Percentiles rank a stretch among this genome's conserved stretches.
Evolutionary conservation across 1,140 invertebrate species (phyloP).

Genomic region (Bicyclus anynana): DNA sequence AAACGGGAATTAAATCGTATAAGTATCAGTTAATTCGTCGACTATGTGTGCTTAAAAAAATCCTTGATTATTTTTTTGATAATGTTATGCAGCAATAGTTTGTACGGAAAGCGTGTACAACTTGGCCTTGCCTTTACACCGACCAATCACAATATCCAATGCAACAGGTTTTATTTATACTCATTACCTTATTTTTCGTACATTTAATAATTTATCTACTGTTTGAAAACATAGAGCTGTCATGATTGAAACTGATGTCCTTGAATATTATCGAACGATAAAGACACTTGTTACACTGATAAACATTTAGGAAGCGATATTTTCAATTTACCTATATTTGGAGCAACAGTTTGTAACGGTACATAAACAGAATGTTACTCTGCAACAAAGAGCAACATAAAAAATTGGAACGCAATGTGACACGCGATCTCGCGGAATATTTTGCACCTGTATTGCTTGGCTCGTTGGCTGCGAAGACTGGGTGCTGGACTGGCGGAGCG

Average conservation of each 20-base stretch:
- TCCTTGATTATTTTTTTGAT: constrained; percentile 18
- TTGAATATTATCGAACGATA: constrained; percentile 12
- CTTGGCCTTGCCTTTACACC: constrained; percentile 14
- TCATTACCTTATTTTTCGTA: background rate
- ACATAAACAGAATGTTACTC: no score
- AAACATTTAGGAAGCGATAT: constrained; percentile 5
- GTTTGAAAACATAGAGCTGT: constrained; percentile 15
- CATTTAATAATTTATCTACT: background rate
- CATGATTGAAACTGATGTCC: constrained; percentile 1
- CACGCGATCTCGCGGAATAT: constrained; percentile 14
- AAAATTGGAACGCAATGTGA: background rate
- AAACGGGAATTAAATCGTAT: no score
- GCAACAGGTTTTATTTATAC: constrained; percentile 1
- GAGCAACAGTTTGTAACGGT: background rate
- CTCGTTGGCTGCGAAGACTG: constrained; percentile 63
- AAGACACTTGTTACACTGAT: constrained; percentile 7
- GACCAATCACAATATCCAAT: constrained; percentile 6
- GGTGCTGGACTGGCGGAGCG: constrained; percentile 62
- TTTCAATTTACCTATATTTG: no score
- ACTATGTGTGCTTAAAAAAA: constrained; percentile 8
- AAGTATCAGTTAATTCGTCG: no score
- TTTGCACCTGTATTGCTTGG: constrained; percentile 72
- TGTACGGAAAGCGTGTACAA: constrained; percentile 5
- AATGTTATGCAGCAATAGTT: constrained; percentile 1
- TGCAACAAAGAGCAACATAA: background rate